Percentiles rank a stretch among this genome's conserved stretches.
Evolutionary conservation across 2,113 vertebrate genomes (phyloP).

Genomic region (Spizaetus ornatus): DNA sequence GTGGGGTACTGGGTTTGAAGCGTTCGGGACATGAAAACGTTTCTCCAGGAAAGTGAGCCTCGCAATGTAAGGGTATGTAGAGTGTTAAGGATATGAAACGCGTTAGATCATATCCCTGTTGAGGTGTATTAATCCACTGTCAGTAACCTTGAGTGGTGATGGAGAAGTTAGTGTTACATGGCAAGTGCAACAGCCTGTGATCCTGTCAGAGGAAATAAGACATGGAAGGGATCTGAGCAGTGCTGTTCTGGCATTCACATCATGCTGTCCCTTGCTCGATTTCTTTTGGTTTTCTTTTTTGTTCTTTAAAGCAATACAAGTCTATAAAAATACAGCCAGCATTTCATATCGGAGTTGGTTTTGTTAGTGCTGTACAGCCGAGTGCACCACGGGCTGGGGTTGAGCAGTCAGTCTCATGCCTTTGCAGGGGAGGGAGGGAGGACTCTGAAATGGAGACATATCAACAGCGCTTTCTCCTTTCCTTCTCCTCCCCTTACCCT

Average conservation of each 20-base stretch:
- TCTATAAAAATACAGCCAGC: background rate
- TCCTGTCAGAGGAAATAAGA: background rate
- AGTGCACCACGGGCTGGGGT: background rate
- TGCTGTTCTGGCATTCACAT: background rate
- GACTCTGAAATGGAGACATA: background rate
- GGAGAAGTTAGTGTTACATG: background rate
- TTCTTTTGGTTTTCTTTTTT: background rate
- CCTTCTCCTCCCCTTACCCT: background rate
- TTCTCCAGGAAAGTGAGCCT: background rate
- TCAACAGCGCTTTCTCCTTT: background rate
- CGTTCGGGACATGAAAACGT: fast-evolving
- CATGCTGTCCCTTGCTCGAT: background rate
- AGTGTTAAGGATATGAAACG: background rate
- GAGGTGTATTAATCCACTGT: background rate
- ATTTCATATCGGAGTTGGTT: background rate
- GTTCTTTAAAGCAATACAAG: background rate
- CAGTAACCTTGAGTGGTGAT: no score
- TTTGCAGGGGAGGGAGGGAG: background rate
- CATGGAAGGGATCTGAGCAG: background rate
- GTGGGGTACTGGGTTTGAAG: background rate
- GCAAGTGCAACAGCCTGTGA: background rate
- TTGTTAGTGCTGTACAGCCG: background rate
- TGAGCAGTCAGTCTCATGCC: background rate
- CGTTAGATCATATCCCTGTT: background rate
- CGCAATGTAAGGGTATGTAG: fast-evolving